These are phyloP conservation scores for Pterophyllum scalare DNA, from an alignment of 2,113 vertebrate species.

Conservation along the genomic window DNA sequence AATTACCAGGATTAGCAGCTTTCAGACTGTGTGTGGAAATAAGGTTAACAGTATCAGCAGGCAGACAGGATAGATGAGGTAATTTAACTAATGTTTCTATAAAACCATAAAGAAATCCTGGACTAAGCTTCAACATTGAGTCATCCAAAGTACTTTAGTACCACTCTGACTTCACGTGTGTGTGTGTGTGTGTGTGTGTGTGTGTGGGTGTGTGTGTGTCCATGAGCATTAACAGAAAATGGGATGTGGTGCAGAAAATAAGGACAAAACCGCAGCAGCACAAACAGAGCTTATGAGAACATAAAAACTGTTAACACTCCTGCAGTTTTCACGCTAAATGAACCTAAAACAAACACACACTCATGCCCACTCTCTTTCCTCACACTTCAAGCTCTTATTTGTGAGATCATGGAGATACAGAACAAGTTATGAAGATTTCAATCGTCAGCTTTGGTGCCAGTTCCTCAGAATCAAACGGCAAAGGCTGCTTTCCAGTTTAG, in stretches of 20 bases:
- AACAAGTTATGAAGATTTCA: neutral
- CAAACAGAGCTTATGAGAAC: neutral
- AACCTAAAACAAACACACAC: neutral
- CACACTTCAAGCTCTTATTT: neutral
- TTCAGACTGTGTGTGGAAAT: rapidly evolving
- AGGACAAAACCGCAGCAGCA: neutral
- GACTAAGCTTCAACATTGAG: neutral
- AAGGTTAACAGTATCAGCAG: neutral
- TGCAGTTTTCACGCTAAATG: neutral
- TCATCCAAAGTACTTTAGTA: neutral
- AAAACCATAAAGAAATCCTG: neutral
- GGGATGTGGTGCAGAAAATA: neutral
- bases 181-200: neutral
- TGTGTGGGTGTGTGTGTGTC: neutral
- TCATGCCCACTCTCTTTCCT: neutral
- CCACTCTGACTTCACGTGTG: neutral
- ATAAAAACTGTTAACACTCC: neutral
- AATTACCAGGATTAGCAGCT: neutral
- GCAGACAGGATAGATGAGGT: neutral
- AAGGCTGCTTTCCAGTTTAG: neutral
- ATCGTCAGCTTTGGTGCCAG: neutral
- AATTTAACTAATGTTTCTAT: neutral
- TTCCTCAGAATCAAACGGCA: neutral
- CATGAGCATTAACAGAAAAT: neutral
- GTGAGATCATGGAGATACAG: neutral